Evolutionary conservation across 2,113 vertebrate species (phyloP).

Genomic region (mouse (Mus musculus)): DNA sequence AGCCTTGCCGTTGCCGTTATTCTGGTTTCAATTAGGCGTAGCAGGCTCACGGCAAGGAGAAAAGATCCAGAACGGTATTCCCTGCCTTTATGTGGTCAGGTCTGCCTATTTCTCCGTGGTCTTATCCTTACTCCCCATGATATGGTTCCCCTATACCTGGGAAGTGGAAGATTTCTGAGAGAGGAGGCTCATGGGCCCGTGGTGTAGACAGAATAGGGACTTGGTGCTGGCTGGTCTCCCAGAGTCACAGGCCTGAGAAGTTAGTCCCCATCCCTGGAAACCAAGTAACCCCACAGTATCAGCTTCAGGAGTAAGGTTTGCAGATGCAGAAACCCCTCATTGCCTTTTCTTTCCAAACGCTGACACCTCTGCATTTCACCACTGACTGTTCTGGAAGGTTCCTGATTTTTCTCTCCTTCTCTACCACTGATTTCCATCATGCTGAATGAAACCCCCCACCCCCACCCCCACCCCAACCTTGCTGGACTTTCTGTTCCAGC

Average conservation of each 20-base stretch:
- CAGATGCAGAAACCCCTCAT: neutral
- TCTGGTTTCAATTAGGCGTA: neutral
- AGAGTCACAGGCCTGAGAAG: neutral
- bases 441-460: neutral
- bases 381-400: neutral
- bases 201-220: neutral
- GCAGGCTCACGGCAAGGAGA: neutral
- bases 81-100: neutral
- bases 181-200: fast-evolving
- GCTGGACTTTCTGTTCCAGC: neutral
- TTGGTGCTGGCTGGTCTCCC: neutral
- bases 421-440: neutral
- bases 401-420: neutral
- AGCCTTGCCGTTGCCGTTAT: neutral
- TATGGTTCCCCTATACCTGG: neutral
- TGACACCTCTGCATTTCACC: conserved; percentile 15
- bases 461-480: neutral
- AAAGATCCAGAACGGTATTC: fast-evolving
- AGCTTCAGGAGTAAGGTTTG: neutral
- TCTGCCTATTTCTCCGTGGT: neutral
- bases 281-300: neutral
- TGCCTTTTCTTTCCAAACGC: neutral
- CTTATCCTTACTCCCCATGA: neutral
- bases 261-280: neutral
- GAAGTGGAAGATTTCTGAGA: neutral